Base-by-base conservation (phyloP, 2,797 vertebrate species). In the Microctenopoma steveboyesi region DNA sequence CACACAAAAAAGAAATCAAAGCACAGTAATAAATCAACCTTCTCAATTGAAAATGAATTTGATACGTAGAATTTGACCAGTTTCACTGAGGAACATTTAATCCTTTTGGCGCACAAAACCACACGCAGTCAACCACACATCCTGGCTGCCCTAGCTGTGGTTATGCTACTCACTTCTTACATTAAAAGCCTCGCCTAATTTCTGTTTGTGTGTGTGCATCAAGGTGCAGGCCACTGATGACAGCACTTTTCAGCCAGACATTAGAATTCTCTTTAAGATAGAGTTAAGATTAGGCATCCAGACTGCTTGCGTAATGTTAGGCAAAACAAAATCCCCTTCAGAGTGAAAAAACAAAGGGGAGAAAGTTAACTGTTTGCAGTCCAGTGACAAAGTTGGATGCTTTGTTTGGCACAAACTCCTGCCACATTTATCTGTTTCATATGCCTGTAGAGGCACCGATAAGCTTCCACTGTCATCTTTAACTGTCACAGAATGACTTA, bases 71-170 rank as follows among this genome's bases (percentile, higher is more conserved):
- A 72, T 61, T 18, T 39, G 16, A 69, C 37, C 47, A 40, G 35
- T 54, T 83, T 78, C 40, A 64, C 13, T 8, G 30, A 64, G 48
- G 40, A 79, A 75, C 57, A 72, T 67, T 72, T 64, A 10, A 69
- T 76, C 35, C 65, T 72, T 75, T 81, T 79, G 72, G 52, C 43
- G 0, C 46, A 69, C 4, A 9, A 37, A 63, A 45, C 43, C 3
- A 0, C 62, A 70, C 0, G 16, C 28, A 39, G 22, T 62, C 43
- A 63, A 68, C 25, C 62, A 40, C 54, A 69, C 4, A 48, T 62
- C 49, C 45, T 81, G 49, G 48, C 63, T 64, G 13, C 45, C 45
- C 49, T 15, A 28, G 49, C 47, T 60, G 56, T 46, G 42, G 37
- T 59, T 66, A 63, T 14, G 48, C 27, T 56, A 16, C 25, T 50